Percentiles rank a stretch among this genome's conserved stretches.
Evolutionary conservation across 2,113 vertebrate genomes (phyloP).

Genomic region (Cavia aperea): DNA sequence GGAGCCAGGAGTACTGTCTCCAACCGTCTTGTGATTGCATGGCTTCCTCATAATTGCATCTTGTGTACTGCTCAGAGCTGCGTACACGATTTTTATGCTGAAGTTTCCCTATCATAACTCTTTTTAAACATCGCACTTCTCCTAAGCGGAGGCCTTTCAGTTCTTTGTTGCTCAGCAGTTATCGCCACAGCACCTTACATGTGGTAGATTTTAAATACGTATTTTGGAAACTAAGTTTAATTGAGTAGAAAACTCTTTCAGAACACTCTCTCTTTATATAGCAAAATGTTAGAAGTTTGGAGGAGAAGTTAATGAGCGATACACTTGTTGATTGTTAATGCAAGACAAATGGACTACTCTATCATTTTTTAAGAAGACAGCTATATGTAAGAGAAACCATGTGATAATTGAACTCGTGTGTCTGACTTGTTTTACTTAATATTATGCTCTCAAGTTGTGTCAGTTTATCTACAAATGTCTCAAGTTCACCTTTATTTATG

Average conservation of each 20-base stretch:
- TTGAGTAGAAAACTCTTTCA: neutral
- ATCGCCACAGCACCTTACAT: neutral
- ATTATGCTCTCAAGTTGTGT: neutral
- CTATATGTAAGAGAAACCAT: neutral
- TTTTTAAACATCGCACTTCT: neutral
- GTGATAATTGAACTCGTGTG: neutral
- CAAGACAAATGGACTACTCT: too few species aligned
- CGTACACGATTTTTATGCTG: neutral
- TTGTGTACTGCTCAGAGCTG: neutral
- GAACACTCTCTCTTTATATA: neutral
- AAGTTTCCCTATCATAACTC: neutral
- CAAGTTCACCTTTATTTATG: neutral
- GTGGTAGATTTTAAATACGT: neutral
- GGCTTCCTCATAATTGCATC: too few species aligned
- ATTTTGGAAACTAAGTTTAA: neutral
- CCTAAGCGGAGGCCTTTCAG: neutral
- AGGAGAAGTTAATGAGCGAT: neutral
- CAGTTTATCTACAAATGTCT: neutral
- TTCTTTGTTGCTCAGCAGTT: neutral
- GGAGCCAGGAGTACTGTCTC: neutral
- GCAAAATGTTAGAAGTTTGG: neutral
- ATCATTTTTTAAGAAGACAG: neutral
- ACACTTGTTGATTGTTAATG: too few species aligned
- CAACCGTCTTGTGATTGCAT: neutral
- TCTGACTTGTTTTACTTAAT: neutral